Evolutionary conservation across 1,140 invertebrate species (phyloP), one percentile per base, ranked within the genome.

Genomic region (Bombus affinis): DNA sequence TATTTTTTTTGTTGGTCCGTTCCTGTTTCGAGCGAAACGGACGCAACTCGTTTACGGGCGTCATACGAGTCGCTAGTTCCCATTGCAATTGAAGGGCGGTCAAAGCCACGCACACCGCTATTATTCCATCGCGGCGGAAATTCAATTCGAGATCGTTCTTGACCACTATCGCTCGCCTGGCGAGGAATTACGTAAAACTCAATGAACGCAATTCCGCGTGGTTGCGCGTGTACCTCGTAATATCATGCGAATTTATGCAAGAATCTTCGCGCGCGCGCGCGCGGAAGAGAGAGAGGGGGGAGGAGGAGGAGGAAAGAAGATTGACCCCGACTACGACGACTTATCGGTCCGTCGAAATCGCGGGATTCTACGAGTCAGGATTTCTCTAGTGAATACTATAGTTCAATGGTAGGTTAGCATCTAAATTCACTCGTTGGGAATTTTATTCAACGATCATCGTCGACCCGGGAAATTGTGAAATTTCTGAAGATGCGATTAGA

Each of bases 51-150:
- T 93, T 94, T 93, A 87, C 84, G 72, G 81, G 86, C 65, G 87
- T 90, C 83, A 93, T 87, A 83, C 88, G 87, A 91, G 87, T 66
- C 87, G 82, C 80, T 80, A 90, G 91, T 93, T 92, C 92, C 87
- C 91, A 93, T 91, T 92, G 92, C 88, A 94, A 93, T 92, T 93
- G 93, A 94, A 94, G 92, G 92, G 88, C 92, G 93, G 92, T 93
- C 93, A 94, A 92, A 94, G 93, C 90, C 92, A 89, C 86, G 62
- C 57, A 47, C 81, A 25, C 73, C 35, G 78, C 77, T 82, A 86
- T 88, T 80, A 85, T 79, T 81, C 86, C 79, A 82, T 71, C 66
- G 92, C 92, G 88, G 78, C 90, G 94, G 92, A 94, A 93, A 94
- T 94, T 94, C 90, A 94, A 94, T 94, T 94, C 88, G 79, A 85